Evolutionary conservation across 2,797 vertebrate species (phyloP), one percentile per base, ranked within the genome.

Genomic region (Halcyon chelicuti): DNA sequence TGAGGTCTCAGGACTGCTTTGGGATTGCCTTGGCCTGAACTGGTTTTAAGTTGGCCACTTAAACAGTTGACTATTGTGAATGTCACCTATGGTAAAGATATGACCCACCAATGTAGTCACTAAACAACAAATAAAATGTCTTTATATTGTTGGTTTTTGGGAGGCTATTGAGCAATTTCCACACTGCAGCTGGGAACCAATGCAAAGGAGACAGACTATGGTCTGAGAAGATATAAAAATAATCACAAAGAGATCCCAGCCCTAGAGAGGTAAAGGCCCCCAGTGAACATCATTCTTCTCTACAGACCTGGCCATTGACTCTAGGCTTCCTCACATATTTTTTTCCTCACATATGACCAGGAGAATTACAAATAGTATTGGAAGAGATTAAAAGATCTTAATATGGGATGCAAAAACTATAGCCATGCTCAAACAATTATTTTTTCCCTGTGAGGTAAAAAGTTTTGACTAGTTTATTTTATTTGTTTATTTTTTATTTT

Each of bases 331-430:
- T 73, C 10, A 37, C 37, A 37, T 37, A 37, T 78, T 90, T 68
- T 77, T 39, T 49, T 42, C 54, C 66, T 44, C 23, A 17, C 40
- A 26, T 61, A 35, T 55, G 65, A 95, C 67, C 22, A 71, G 71
- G 29, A 54, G 52, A 96, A 94, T 96, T 76, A 39, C 28, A 88
- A 92, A 52, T 86, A 93, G 42, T 28, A 65, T 13, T 33, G 42
- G 49, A 90, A 94, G 90, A 91, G 8, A 60, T 47, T 74, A 75
- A 31, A 93, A 73, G 12, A 19, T n/a, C 2, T 57, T 93, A 55
- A 66, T 86, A 42, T 39, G 31, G 55, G 40, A 76, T 80, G 49
- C 58, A 46, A 90, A 47, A 60, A 44, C 10, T 57, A 8, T 44
- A 82, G 28, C 60, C 6, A 4, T 57, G 14, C 72, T 55, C 68